These are phyloP conservation scores for Lissocephala sabroskyi DNA, from an alignment of 2,888 invertebrate genomes.

Conservation along the genomic window DNA sequence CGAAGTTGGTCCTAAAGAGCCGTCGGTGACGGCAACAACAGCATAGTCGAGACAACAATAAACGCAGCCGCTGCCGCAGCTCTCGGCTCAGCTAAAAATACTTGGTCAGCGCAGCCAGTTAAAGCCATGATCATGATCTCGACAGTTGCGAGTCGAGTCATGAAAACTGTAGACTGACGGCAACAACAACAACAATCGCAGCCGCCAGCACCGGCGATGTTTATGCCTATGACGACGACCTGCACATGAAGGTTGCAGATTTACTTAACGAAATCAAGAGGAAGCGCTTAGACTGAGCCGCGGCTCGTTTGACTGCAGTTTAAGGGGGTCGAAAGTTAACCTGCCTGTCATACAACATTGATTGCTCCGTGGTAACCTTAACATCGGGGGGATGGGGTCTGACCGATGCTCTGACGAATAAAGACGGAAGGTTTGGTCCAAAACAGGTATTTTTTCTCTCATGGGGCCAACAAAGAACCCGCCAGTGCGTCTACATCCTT, in stretches of 20 bases:
- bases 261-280: slow-evolving; percentile 66
- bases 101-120: slow-evolving; percentile 40
- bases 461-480: no score
- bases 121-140: slow-evolving; percentile 66
- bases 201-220: neutral
- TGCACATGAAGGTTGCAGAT: slow-evolving; percentile 61
- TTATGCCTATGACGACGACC: slow-evolving; percentile 9
- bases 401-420: no score
- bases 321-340: slow-evolving; percentile 36
- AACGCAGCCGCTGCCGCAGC: slow-evolving; percentile 31
- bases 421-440: no score
- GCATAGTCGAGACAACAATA: slow-evolving; percentile 46
- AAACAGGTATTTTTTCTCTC: no score
- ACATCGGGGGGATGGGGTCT: no score
- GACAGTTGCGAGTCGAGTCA: slow-evolving; percentile 40
- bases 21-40: slow-evolving; percentile 16
- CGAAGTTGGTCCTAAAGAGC: slow-evolving; percentile 22
- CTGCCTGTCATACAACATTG: slow-evolving; percentile 64
- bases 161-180: slow-evolving; percentile 36
- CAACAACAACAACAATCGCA: slow-evolving; percentile 15
- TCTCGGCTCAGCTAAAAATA: slow-evolving; percentile 18
- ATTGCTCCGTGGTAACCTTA: slow-evolving; percentile 49
- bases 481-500: no score
- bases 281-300: slow-evolving; percentile 57
- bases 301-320: neutral